phyloP scores from a whole-genome alignment of 92 coral and sea anemone species.

The Parazoanthus atlanticus region DNA sequence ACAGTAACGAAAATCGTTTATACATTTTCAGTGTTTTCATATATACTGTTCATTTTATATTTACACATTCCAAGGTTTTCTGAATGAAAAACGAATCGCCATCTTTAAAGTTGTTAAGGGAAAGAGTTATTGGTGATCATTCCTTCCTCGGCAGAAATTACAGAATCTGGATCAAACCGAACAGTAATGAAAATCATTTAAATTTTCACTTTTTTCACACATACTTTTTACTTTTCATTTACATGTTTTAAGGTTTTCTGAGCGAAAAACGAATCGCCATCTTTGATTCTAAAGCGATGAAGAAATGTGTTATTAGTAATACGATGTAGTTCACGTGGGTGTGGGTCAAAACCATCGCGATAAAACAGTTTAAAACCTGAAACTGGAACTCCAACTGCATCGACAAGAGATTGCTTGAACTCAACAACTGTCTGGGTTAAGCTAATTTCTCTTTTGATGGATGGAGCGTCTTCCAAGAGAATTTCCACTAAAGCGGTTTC shows the following conservation, averaged over 20 bases:
- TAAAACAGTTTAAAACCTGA: constrained; percentile 62
- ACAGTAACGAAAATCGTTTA: too few relatives aligned
- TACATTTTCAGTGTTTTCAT: too few relatives aligned
- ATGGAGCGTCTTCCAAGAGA: constrained; percentile 68
- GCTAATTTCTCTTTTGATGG: constrained; percentile 57
- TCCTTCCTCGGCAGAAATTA: too few relatives aligned
- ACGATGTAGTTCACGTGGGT: background rate
- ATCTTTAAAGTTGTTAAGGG: too few relatives aligned
- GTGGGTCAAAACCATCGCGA: constrained; percentile 15
- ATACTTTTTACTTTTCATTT: background rate
- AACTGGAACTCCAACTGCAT: constrained; percentile 68
- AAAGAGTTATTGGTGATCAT: too few relatives aligned
- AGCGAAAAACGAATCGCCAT: background rate
- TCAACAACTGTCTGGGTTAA: constrained; percentile 74
- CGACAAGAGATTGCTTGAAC: constrained; percentile 76
- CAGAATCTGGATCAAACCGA: too few relatives aligned
- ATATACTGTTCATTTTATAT: too few relatives aligned
- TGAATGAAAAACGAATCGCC: too few relatives aligned
- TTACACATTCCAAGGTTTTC: too few relatives aligned
- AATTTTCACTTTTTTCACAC: too few relatives aligned
- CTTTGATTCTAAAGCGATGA: background rate
- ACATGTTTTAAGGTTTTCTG: background rate
- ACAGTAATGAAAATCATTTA: background rate
- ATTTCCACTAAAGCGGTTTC: constrained; percentile 63
- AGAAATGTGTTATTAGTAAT: too few relatives aligned